Percentiles rank a stretch among this genome's conserved stretches.
Conservation (phyloP, 1,140 invertebrate genomes). For the Coptotermes formosanus region DNA sequence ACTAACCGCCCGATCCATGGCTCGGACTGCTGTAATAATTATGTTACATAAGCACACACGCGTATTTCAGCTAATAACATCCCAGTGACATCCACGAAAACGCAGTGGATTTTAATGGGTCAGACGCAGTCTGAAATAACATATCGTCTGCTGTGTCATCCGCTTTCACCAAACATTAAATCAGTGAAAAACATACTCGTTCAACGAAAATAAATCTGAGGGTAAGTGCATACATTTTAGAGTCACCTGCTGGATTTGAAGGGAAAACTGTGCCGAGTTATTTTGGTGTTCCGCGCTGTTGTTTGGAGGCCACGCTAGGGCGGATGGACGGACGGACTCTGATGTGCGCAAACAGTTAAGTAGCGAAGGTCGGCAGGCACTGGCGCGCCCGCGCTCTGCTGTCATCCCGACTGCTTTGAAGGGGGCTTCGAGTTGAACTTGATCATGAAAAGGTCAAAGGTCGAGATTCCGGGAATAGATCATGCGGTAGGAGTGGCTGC, state of each 20-base stretch:
- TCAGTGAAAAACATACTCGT: not conserved
- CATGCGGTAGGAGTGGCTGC: not conserved
- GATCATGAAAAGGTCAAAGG: constrained; percentile 1
- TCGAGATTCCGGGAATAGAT: not conserved
- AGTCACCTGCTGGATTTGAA: not conserved
- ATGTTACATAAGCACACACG: no score
- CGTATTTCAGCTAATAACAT: no score
- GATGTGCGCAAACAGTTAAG: not conserved
- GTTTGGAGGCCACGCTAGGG: not conserved
- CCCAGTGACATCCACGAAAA: no score
- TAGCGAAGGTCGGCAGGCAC: not conserved
- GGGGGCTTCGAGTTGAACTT: constrained; percentile 11
- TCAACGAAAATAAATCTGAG: not conserved
- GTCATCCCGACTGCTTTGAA: not conserved
- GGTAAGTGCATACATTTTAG: not conserved
- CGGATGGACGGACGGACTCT: not conserved
- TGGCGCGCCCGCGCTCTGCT: not conserved
- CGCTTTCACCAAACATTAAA: not conserved
- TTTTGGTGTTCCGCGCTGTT: not conserved
- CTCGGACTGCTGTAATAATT: no score
- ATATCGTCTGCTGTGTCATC: no score
- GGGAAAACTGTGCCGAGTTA: not conserved
- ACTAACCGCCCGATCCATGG: no score
- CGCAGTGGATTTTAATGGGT: no score
- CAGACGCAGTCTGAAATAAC: no score